Evolutionary conservation across 2,797 vertebrate species (phyloP), one percentile per base, ranked within the genome.

Genomic region (Anabacerthia variegaticeps): DNA sequence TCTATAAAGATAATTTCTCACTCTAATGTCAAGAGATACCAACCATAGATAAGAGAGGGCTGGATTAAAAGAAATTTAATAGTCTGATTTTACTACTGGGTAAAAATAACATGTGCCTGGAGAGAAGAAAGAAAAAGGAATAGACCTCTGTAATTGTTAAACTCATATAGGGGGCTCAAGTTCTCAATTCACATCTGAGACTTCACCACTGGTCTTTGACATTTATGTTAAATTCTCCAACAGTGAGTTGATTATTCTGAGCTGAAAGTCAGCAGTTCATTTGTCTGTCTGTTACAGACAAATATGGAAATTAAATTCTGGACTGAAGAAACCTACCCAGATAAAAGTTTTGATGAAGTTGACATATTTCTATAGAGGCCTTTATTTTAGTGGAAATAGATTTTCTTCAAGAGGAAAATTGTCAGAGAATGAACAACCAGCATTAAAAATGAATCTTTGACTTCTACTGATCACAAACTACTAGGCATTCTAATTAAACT

Each of bases 11-110:
- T 37, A 37, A 32, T 68, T 41, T 39, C 17, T 67, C 14, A 46
- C 3, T 89, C 26, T 54, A 39, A 16, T 49, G 44, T 34, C 37
- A 59, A 37, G 17, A 48, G 12, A 43, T 39, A 46, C 1, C 7
- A 81, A 34, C 12, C 0, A 7, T 1, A 44, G 5, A 4, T 41
- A 71, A 4, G 4, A 76, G 22, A 23, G 1, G 10, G 41, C 1
- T 28, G 9, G 8, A 36, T 65, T 74, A 7, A 61, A 66, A 69
- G 58, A 17, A 0, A 3, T 20, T 1, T 12, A 67, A n/a, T 5
- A 37, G 61, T 21, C 6, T 3, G 17, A 2, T 43, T 67, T 72
- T 56, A 32, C 17, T 68, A 10, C 8, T 17, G 6, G 20, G 2
- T 30, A 18, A 59, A 74, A 61, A 16, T 9, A 22, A 0, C 7